phyloP scores from a whole-genome alignment of 2,113 vertebrate species.

The Syrmaticus mikado region DNA sequence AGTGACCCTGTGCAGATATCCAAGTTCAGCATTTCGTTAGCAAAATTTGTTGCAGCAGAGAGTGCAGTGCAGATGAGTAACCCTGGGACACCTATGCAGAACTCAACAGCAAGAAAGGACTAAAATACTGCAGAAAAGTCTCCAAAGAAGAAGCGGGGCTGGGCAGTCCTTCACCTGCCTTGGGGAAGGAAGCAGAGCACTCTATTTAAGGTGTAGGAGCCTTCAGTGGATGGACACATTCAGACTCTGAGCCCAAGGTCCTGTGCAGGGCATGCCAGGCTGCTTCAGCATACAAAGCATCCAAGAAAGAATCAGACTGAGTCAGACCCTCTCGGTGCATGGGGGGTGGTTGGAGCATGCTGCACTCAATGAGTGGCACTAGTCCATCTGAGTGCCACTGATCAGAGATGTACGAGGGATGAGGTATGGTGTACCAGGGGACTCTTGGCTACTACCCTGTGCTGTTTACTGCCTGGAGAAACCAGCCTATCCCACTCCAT shows the following conservation, averaged over 20 bases:
- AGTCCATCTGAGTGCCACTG: not conserved
- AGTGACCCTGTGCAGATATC: not conserved
- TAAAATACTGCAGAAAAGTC: not conserved
- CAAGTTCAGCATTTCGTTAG: not conserved
- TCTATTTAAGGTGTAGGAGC: not conserved
- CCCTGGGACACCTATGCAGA: not conserved
- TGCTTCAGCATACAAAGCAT: not conserved
- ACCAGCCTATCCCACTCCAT: no score
- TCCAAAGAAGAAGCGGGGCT: not conserved
- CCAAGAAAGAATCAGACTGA: no score
- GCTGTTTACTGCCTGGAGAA: not conserved
- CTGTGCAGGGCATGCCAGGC: not conserved
- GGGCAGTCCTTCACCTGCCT: not conserved
- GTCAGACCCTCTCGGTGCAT: no score
- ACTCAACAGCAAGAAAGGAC: not conserved
- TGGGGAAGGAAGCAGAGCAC: not conserved
- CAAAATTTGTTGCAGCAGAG: accelerated
- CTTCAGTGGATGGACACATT: not conserved
- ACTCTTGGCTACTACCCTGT: not conserved
- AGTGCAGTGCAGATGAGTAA: accelerated
- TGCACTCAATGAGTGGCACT: not conserved
- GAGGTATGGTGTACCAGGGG: not conserved
- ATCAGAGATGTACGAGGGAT: not conserved
- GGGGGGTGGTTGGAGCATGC: no score
- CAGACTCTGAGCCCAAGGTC: not conserved